Conservation (phyloP, 2,113 vertebrate species). For the Calonectris borealis region DNA sequence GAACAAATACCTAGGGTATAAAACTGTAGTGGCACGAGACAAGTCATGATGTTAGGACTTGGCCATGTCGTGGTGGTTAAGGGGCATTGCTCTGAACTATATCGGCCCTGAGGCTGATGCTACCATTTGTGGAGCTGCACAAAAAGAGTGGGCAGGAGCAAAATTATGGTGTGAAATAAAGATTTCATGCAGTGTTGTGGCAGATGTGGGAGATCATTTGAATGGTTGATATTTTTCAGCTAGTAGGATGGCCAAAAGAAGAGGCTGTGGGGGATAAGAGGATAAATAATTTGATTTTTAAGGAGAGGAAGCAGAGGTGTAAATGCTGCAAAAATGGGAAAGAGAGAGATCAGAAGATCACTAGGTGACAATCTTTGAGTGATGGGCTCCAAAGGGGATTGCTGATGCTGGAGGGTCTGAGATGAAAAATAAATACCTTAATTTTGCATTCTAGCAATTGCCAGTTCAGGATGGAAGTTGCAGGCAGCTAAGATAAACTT, state of each 20-base stretch:
- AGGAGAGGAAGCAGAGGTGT: neutral
- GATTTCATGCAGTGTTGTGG: neutral
- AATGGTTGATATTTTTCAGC: neutral
- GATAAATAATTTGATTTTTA: neutral
- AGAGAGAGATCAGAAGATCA: neutral
- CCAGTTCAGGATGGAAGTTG: neutral
- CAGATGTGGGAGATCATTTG: neutral
- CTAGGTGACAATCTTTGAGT: neutral
- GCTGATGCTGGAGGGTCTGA: neutral
- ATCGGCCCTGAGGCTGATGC: neutral
- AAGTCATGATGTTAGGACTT: neutral
- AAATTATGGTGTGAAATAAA: neutral
- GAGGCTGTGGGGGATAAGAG: neutral
- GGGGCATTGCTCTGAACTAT: neutral
- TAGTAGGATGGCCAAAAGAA: neutral
- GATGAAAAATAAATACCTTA: neutral
- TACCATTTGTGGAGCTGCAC: neutral
- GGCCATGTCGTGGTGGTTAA: neutral
- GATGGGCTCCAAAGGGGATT: neutral
- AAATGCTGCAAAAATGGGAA: neutral
- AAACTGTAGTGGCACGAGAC: neutral
- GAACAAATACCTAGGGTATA: neutral
- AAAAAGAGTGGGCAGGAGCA: neutral
- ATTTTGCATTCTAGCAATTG: neutral
- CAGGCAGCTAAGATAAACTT: neutral